Percentiles rank a stretch among this genome's conserved stretches.
Conservation (phyloP, 2,113 vertebrate species). For the Malaclemys terrapin region DNA sequence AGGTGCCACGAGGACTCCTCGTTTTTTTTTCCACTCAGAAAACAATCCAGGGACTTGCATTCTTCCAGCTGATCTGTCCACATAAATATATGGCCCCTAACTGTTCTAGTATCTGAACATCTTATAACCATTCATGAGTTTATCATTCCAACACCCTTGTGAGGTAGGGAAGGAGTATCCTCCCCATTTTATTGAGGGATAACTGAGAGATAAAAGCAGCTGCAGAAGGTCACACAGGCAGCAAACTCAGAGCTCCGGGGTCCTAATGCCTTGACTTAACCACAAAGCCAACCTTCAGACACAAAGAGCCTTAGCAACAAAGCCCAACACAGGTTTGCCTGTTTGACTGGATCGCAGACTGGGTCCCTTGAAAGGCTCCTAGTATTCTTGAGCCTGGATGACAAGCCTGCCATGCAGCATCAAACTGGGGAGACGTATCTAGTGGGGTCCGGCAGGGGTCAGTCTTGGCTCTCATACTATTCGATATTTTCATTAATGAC, state of each 20-base stretch:
- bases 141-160: accelerated
- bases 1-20: no score
- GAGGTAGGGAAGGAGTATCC: not conserved
- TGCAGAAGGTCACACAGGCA: not conserved
- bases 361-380: not conserved
- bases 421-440: not conserved
- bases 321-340: not conserved
- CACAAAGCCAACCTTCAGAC: not conserved
- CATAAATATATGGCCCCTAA: not conserved
- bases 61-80: not conserved
- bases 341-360: not conserved
- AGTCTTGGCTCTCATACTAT: not conserved
- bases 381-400: not conserved
- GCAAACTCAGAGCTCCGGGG: not conserved
- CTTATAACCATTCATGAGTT: accelerated
- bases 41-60: not conserved
- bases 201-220: accelerated
- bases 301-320: accelerated
- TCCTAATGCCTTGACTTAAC: not conserved
- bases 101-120: not conserved
- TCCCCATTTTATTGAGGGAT: not conserved
- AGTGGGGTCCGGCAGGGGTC: no score
- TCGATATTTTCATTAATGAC: not conserved
- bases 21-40: no score
- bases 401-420: not conserved